These are phyloP conservation scores for Homarus americanus DNA, from an alignment of 1,140 invertebrate genomes.

Conservation along the genomic window DNA sequence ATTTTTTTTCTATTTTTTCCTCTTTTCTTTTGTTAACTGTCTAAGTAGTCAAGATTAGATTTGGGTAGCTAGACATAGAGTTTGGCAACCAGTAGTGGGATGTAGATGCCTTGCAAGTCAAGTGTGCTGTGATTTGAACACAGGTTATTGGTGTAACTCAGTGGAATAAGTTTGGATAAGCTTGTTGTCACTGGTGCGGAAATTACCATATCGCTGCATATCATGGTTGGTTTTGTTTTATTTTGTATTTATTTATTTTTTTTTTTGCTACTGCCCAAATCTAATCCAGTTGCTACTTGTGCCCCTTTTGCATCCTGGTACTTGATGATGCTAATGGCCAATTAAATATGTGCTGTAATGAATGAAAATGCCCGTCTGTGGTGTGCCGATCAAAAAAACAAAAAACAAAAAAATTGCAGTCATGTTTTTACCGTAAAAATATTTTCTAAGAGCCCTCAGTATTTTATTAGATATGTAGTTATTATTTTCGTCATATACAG, in stretches of 20 bases:
- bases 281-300: constrained; percentile 37
- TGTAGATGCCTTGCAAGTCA: background rate
- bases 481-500: constrained; percentile 55
- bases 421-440: constrained; percentile 39
- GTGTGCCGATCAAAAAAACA: constrained; percentile 46
- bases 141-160: constrained; percentile 5
- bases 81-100: constrained; percentile 9
- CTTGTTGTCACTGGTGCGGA: background rate
- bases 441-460: constrained; percentile 44
- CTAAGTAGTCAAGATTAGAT: constrained; percentile 45
- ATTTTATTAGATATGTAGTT: constrained; percentile 59
- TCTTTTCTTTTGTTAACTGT: constrained; percentile 40
- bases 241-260: background rate
- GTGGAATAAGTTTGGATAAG: background rate
- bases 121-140: background rate
- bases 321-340: constrained; percentile 65
- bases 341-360: constrained; percentile 57
- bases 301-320: constrained; percentile 54
- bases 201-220: constrained; percentile 10
- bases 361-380: constrained; percentile 52
- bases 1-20: constrained; percentile 46
- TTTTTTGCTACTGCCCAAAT: constrained; percentile 40
- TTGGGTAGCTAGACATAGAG: constrained; percentile 47
- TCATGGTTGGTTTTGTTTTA: too few species aligned
- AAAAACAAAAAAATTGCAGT: constrained; percentile 35